Evolutionary conservation across 2,113 vertebrate genomes (phyloP), one percentile per base, ranked within the genome.

Genomic region (Laticauda laticaudata): DNA sequence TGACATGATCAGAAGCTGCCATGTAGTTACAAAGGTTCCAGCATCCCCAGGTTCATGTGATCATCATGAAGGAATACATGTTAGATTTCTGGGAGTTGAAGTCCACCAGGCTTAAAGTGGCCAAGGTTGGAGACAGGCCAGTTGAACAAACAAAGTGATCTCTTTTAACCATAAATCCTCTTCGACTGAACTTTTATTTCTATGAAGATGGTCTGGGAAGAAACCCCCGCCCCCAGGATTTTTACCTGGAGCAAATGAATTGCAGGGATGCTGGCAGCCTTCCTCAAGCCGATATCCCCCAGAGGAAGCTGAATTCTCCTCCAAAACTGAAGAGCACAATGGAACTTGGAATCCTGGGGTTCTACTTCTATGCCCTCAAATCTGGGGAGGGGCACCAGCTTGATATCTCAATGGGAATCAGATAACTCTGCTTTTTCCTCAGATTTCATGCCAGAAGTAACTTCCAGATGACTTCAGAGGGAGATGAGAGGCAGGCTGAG

Each of bases 111-210:
- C 48, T 51, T 9, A 51, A 51, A 51, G 48, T 51, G 48, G 48
- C 48, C 48, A 51, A 51, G 8, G 48, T 51, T 51, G 8, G 48
- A 51, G 48, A 51, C 15, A 7, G 64, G 15, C 57, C 39, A 18
- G 4, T 56, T 88, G 64, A 94, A 86, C 18, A 88, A 90, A 86
- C 9, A 69, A 23, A 10, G 55, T 43, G 87, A 88, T 14, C 21
- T 90, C 90, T 20, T 91, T 94, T 61, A 91, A 29, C 9, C 9
- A 11, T 59, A 43, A 69, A 0, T 69, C 18, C 61, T 1, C 11
- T 24, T 91, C 85, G 91, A 92, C 11, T 92, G 90, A 89, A 45
- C 61, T 34, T 92, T 94, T 29, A 69, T 91, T 96, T 90, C 10
- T 54, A 90, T 0, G 0, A 89, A 94, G 91, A 12, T 5, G n/a